Conservation (phyloP, 2,888 invertebrate species). For the Lasioglossum vierecki region DNA sequence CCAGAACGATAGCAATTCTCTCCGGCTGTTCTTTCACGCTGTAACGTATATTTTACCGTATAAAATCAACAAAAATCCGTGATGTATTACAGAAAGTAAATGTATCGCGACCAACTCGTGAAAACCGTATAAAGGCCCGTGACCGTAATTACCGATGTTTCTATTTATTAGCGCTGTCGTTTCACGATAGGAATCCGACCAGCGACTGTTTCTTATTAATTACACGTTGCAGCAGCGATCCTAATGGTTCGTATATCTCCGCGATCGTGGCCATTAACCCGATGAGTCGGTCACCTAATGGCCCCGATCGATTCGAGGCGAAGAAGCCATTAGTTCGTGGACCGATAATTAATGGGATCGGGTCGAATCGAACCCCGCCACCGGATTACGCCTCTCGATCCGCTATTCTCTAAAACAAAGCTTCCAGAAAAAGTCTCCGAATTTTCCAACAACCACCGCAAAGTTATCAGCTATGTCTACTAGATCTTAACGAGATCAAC, state of each 20-base stretch:
- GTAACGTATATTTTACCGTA: background rate
- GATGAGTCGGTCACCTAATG: conserved; percentile 45
- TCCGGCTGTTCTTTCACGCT: background rate
- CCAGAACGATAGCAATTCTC: background rate
- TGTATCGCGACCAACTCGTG: background rate
- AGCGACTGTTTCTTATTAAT: conserved; percentile 58
- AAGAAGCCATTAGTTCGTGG: conserved; percentile 59
- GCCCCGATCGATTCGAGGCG: conserved; percentile 48
- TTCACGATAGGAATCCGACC: background rate
- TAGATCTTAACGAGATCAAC: background rate
- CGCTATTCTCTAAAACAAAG: background rate
- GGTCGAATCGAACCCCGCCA: conserved; percentile 56
- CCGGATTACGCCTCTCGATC: conserved; percentile 27
- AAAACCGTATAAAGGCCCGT: background rate
- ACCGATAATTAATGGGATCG: conserved; percentile 64
- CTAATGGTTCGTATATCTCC: conserved; percentile 45
- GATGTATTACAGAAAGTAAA: background rate
- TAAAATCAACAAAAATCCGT: background rate
- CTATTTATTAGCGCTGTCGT: conserved; percentile 9
- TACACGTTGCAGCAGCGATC: conserved; percentile 43
- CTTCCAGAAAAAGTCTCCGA: background rate
- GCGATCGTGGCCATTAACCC: conserved; percentile 56
- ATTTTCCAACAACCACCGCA: background rate
- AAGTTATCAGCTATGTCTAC: too few species aligned
- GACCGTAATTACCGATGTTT: background rate